Percentiles rank a stretch among this genome's conserved stretches.
These are phyloP conservation scores for Akabosia matsudoensis DNA, from an alignment of 1,140 invertebrate species.

Conservation along the genomic window DNA sequence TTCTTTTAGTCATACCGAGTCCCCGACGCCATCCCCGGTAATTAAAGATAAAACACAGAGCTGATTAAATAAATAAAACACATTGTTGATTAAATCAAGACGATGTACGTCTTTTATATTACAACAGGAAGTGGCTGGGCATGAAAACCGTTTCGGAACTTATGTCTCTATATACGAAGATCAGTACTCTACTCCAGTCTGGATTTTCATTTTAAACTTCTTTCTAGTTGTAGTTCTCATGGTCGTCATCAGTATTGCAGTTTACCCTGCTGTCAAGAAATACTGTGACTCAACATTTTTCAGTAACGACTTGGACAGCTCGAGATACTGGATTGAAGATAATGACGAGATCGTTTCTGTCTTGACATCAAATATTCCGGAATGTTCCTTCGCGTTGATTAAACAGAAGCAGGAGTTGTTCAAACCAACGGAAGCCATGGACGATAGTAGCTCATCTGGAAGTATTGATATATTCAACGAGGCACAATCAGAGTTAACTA, in stretches of 20 bases:
- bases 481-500: too few species aligned
- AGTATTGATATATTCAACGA: too few species aligned
- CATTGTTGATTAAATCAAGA: too few species aligned
- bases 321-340: background rate
- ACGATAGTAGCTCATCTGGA: background rate
- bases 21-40: too few species aligned
- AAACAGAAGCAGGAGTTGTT: background rate
- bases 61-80: too few species aligned
- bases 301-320: background rate
- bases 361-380: background rate
- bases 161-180: background rate
- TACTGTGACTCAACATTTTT: background rate
- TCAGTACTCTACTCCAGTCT: background rate
- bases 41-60: too few species aligned
- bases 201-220: background rate
- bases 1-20: too few species aligned
- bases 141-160: background rate
- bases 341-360: background rate
- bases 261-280: background rate
- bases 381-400: background rate
- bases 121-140: background rate
- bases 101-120: too few species aligned
- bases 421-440: too few species aligned
- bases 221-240: background rate
- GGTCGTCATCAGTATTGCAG: background rate